Evolutionary conservation across 2,888 invertebrate genomes (phyloP), one percentile per base, ranked within the genome.

Genomic region (Sylvicola cinctus): DNA sequence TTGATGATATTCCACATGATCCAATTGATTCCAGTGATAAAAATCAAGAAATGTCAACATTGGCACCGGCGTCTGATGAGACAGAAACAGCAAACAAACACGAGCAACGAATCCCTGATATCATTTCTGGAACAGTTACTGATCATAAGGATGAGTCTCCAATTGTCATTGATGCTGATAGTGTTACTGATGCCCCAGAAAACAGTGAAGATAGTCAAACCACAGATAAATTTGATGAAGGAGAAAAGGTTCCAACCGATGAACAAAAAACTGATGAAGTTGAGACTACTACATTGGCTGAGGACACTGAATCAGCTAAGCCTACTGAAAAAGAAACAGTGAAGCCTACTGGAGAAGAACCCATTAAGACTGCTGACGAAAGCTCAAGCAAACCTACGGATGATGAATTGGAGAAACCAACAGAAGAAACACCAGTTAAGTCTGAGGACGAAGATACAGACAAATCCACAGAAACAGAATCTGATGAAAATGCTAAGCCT

Each of bases 211-310:
- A n/a, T n/a, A n/a, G n/a, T n/a, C n/a, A n/a, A n/a, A n/a, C n/a
- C 8, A 25, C 25, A 25, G 8, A 25, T 8, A 25, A 25, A 25
- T 11, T 6, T 4, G 13, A 14, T 7, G 31, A 14, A 14, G 14
- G 7, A 4, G 31, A 31, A 13, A 11, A 12, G 16, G 16, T 31
- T 32, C 8, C 6, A 7, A 20, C 32, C 14, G 27, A 32, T 4
- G 38, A 39, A 23, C 33, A 40, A 32, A 32, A 34, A 31, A 37
- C 40, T 34, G 36, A 16, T 34, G 20, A 38, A 35, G 32, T 17
- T 25, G 37, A 38, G 7, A 32, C 11, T 11, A 25, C 25, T 25
- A 25, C 25, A 25, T 25, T 25, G 25, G 25, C 25, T 25, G 25
- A 25, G 11, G 8, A 7, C 7, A 11, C 11, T 25, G 25, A 25